Base-by-base conservation (phyloP, 2,113 vertebrate species). In the Callospermophilus lateralis region DNA sequence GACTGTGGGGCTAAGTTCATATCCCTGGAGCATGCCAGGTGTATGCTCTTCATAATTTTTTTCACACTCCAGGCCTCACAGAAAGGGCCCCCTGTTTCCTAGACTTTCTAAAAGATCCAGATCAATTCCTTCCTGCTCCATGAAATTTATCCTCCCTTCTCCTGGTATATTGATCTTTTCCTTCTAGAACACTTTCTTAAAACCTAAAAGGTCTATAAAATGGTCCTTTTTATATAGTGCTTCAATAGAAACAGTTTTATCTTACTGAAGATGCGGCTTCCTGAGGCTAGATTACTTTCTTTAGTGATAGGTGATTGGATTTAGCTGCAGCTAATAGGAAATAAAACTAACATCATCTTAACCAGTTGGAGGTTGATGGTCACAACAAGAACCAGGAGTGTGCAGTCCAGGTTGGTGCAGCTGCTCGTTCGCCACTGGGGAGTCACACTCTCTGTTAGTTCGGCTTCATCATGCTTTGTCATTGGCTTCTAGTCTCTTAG, bases 111-210 rank as follows among this genome's bases (percentile, higher is more conserved):
- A 88, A 90, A 89, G 78, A 51, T 83, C 19, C 37, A 83, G 12
- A 86, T 94, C 89, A 86, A 48, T 94, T 88, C 65, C 24, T 90
- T 30, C 63, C 39, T 86, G 55, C 65, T 58, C 37, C 17, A 42
- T 65, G 70, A 89, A 96, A 86, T 91, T 30, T 87, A 84, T 96
- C 78, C 74, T 95, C 39, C 45, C 28, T 77, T 89, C 30, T 74
- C 8, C 70, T 91, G 76, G 28, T 3, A 5, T 93, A 81, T 92
- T 93, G 93, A 91, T 93, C 39, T 92, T 20, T 93, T 15, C 22
- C 22, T 95, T 89, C 70, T 90, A 84, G 76, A 97, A 72, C 58
- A 76, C 70, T 92, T 89, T 97, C 78, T 93, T 24, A 93, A 72
- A 90, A 80, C 77, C 90, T n/a, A 30, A 86, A 81, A 94, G 48